Conservation (phyloP, 1,140 invertebrate species). For the Orchesella cincta region DNA sequence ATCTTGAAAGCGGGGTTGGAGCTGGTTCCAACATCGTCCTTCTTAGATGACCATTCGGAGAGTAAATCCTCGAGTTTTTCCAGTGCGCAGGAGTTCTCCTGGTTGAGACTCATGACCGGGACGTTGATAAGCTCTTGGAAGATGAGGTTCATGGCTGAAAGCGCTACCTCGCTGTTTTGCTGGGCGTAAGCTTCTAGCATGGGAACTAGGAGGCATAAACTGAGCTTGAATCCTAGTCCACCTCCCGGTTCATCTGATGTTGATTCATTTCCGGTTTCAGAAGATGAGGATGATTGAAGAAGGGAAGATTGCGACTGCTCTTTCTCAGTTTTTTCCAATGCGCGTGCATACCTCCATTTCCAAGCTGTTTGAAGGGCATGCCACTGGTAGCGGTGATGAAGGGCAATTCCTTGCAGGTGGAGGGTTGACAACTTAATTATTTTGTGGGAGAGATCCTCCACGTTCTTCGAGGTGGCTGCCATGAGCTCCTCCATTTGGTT, state of each 20-base stretch:
- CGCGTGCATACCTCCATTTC: not conserved
- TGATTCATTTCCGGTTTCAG: no score
- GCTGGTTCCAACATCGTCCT: no score
- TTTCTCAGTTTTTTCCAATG: not conserved
- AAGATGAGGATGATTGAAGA: no score
- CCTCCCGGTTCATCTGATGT: not conserved
- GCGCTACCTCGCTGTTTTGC: not conserved
- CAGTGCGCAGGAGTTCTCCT: not conserved
- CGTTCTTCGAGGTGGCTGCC: not conserved
- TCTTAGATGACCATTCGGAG: not conserved
- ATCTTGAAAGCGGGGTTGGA: not conserved
- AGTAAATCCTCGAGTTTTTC: slow-evolving; percentile 29
- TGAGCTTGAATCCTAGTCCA: slow-evolving; percentile 12
- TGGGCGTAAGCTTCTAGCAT: slow-evolving; percentile 21
- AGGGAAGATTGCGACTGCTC: no score
- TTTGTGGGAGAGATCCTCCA: not conserved
- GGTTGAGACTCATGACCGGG: not conserved
- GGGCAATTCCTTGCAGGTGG: not conserved
- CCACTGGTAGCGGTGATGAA: slow-evolving; percentile 12
- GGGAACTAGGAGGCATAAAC: slow-evolving; percentile 21
- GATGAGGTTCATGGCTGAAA: not conserved
- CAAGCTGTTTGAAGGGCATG: not conserved
- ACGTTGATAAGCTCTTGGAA: not conserved
- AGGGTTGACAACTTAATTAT: slow-evolving; percentile 7
- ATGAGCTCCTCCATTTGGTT: slow-evolving; percentile 17